phyloP scores from a whole-genome alignment of 2,797 vertebrate genomes.

The Telmatherina bonti region DNA sequence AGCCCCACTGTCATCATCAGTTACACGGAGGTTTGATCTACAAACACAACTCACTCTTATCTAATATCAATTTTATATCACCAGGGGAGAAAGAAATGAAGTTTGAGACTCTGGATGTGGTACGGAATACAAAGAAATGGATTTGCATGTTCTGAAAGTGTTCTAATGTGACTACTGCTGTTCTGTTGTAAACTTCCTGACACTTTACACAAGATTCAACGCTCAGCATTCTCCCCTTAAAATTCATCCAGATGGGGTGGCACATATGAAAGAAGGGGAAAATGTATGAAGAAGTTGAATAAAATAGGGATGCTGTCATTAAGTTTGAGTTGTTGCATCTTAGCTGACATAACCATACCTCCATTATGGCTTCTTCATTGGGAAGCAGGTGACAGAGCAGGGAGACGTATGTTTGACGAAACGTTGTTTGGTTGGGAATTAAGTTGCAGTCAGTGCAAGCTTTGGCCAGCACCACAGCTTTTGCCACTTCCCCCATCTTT shows the following conservation, averaged over 20 bases:
- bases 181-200: neutral
- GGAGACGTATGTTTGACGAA: conserved; percentile 93
- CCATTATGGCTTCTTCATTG: conserved; percentile 94
- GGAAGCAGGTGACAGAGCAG: conserved; percentile 95
- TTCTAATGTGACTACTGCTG: neutral
- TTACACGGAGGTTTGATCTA: conserved; percentile 25
- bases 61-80: conserved; percentile 5
- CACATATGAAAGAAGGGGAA: neutral
- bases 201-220: neutral
- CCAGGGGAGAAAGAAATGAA: neutral
- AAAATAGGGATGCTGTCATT: neutral
- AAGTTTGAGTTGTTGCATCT: neutral
- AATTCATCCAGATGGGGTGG: neutral
- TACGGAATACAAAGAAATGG: neutral
- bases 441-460: conserved; percentile 90
- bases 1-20: conserved; percentile 11
- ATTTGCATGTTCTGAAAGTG: neutral
- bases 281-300: neutral
- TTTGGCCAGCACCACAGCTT: conserved; percentile 93
- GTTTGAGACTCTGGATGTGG: neutral
- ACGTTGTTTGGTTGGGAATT: conserved; percentile 90
- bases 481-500: conserved; percentile 93
- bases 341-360: conserved; percentile 81
- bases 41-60: conserved; percentile 29
- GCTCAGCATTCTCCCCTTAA: neutral